Evolutionary conservation across 2,797 vertebrate species (phyloP).

Genomic region (Acrossocheilus wenchowensis): DNA sequence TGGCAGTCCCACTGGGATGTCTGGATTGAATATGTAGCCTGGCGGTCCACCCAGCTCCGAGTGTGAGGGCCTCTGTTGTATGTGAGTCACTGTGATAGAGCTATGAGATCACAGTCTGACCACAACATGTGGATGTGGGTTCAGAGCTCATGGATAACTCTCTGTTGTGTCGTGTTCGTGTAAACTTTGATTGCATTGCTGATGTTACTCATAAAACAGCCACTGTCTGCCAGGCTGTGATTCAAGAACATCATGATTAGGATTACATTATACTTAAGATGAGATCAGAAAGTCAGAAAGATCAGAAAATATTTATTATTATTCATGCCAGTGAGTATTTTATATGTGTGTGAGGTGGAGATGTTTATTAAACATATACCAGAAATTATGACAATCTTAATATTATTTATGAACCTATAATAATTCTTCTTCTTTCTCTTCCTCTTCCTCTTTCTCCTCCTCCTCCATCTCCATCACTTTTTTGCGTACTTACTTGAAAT

Average conservation of each 20-base stretch:
- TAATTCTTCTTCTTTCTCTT: background rate
- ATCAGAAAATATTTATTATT: background rate
- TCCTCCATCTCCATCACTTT: too few species aligned
- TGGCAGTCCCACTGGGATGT: conserved; percentile 49
- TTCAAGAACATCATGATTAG: conserved; percentile 6
- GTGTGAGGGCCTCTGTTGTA: conserved; percentile 41
- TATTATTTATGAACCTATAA: background rate
- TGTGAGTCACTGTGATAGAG: conserved; percentile 48
- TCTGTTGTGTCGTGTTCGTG: background rate
- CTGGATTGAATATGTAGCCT: conserved; percentile 58
- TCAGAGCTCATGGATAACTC: conserved; percentile 12
- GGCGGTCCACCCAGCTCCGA: conserved; percentile 53
- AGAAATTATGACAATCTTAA: background rate
- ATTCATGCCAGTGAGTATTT: background rate
- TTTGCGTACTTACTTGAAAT: background rate
- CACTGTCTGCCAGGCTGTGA: conserved; percentile 6
- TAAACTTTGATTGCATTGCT: conserved; percentile 11
- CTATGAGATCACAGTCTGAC: conserved; percentile 59
- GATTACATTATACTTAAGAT: background rate
- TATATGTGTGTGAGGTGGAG: background rate
- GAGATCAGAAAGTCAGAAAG: conserved; percentile 8
- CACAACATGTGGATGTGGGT: conserved; percentile 20
- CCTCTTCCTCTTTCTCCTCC: background rate
- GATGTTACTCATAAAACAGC: conserved; percentile 29
- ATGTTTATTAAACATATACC: background rate